Evolutionary conservation across 2,888 invertebrate species (phyloP), one percentile per base, ranked within the genome.

Genomic region (Rhamnusium bicolor): DNA sequence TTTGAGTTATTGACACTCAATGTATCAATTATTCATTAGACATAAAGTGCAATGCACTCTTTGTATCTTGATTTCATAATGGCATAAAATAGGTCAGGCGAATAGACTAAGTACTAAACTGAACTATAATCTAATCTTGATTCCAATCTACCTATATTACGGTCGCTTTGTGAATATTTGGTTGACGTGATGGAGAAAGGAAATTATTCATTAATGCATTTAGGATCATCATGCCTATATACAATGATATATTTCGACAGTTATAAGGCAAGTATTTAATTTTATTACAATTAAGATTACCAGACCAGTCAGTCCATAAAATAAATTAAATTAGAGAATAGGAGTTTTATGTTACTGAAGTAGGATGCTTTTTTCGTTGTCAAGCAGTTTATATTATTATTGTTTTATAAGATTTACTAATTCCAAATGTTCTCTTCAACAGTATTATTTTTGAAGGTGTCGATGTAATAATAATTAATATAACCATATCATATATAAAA

Each of bases 41-140:
- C 18, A 18, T 18, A 3, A 10, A 29, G 32, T 16, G 3, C 58
- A 32, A 29, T 16, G 29, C 3, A 14, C 56, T n/a, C 8, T 58
- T 29, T 32, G 32, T 32, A 10, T 18, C 7, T 58, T 29, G 58
- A 18, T 58, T 58, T 12, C 32, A 58, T 58, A 32, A 6, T 19
- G 58, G 19, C 58, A 32, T n/a, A n/a, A 58, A 58, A 58, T 32
- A 58, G 58, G 56, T 58, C 56, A 54, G 29, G 58, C 32, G 18
- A 58, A 58, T 29, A 32, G 19, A 32, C 58, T 19, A 32, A 58
- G 16, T 32, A 16, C 32, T 18, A 16, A 53, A 53, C 24, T 54
- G 16, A 47, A 53, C 66, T 69, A 29, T 21, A 51, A 49, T 65
- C 4, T 40, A 65, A 40, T 65, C 63, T 65, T 49, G 51, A 49